A percentile compares a stretch with the other conserved stretches of the same genome.
These are phyloP conservation scores for Drosophila ficusphila DNA, from an alignment of 1,140 invertebrate species.

Conservation along the genomic window DNA sequence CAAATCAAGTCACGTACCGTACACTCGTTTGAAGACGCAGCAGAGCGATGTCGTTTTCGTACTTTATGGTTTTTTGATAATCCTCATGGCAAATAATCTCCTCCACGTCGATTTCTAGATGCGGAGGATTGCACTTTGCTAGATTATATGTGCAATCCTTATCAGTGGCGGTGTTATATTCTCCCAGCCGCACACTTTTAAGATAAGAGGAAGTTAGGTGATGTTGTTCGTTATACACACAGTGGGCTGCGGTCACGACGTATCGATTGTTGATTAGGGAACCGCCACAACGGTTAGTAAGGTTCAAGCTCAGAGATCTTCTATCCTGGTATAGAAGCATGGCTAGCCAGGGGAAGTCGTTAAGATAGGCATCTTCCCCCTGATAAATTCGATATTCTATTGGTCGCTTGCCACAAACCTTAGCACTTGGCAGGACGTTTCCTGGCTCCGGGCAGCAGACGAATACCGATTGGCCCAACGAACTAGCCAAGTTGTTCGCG, in stretches of 20 bases:
- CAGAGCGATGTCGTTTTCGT: conserved; percentile 90
- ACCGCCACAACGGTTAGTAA: conserved; percentile 83
- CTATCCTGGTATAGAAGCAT: conserved; percentile 80
- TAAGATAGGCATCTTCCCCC: conserved; percentile 86
- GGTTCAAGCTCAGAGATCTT: too few relatives aligned
- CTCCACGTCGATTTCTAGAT: conserved; percentile 87
- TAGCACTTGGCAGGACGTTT: conserved; percentile 46
- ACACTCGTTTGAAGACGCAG: conserved; percentile 87
- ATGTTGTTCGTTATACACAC: too few relatives aligned
- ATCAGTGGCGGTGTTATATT: conserved; percentile 60
- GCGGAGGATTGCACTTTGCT: conserved; percentile 55
- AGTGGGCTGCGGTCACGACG: conserved; percentile 86
- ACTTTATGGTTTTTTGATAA: conserved; percentile 86
- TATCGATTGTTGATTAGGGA: conserved; percentile 85
- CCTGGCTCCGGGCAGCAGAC: conserved; percentile 47
- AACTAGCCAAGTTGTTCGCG: not conserved
- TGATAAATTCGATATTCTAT: conserved; percentile 86
- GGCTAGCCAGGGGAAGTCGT: conserved; percentile 89
- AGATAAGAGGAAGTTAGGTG: too few relatives aligned
- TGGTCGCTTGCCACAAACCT: too few relatives aligned
- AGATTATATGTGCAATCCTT: conserved; percentile 77
- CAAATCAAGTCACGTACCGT: not conserved
- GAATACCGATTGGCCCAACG: too few relatives aligned
- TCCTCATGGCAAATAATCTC: conserved; percentile 87
- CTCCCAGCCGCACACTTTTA: conserved; percentile 69